phyloP scores from a whole-genome alignment of 2,888 invertebrate genomes.

The Lepetodrilus schrolli region DNA sequence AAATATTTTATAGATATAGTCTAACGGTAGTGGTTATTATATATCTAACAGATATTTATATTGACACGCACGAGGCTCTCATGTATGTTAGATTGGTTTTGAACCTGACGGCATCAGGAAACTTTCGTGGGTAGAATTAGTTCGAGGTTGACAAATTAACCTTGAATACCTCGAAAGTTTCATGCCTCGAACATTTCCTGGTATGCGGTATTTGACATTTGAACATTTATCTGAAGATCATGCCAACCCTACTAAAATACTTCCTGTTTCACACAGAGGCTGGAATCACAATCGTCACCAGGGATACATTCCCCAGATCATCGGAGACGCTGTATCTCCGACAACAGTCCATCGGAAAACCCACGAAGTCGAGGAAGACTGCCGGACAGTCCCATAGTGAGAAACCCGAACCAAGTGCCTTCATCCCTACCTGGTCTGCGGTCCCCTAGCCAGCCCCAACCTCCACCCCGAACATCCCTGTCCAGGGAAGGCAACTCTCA shows the following conservation, averaged over 20 bases:
- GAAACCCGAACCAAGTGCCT: constrained; percentile 18
- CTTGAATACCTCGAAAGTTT: too few species aligned
- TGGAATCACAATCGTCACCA: constrained; percentile 9
- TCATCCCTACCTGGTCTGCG: neutral
- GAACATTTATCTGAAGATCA: neutral
- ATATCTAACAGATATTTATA: too few species aligned
- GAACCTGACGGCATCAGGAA: too few species aligned
- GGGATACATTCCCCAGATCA: constrained; percentile 7
- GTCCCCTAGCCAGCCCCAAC: neutral
- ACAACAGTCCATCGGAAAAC: neutral
- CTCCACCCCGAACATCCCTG: neutral
- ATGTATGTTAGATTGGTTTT: too few species aligned
- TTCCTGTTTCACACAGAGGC: neutral
- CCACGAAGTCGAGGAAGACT: neutral
- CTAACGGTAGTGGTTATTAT: too few species aligned
- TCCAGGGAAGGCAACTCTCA: too few species aligned
- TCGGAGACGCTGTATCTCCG: neutral
- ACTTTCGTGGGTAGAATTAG: too few species aligned
- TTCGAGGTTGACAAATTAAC: too few species aligned
- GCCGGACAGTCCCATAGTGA: constrained; percentile 5
- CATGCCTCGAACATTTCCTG: too few species aligned
- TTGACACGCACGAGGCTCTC: too few species aligned
- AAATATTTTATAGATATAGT: too few species aligned
- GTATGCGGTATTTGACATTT: neutral
- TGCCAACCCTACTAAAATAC: neutral